phyloP scores from a whole-genome alignment of 2,113 vertebrate genomes.

The Aphelocoma coerulescens region DNA sequence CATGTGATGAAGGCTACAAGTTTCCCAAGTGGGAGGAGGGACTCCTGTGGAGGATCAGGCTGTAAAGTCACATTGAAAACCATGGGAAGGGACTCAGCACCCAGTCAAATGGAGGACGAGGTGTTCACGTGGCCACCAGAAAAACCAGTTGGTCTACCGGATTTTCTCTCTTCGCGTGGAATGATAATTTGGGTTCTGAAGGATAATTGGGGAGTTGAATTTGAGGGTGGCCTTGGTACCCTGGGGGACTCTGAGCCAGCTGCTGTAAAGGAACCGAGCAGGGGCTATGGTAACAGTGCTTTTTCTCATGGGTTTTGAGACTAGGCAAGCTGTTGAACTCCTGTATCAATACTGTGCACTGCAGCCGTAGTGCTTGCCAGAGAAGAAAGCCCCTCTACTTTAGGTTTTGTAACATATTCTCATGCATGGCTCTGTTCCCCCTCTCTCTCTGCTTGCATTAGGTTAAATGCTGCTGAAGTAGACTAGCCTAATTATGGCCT shows the following conservation, averaged over 20 bases:
- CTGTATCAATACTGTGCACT: fast-evolving
- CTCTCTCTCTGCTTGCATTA: slow-evolving; percentile 2
- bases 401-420: not conserved
- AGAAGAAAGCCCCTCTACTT: not conserved
- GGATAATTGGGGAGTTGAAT: not conserved
- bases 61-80: not conserved
- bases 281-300: not conserved
- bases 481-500: slow-evolving; percentile 41
- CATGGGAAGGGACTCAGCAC: not conserved
- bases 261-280: fast-evolving
- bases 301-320: not conserved
- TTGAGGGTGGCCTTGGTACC: not conserved
- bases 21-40: not conserved
- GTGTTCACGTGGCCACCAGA: not conserved
- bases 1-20: not conserved
- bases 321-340: not conserved
- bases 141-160: slow-evolving; percentile 3
- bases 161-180: not conserved
- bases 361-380: fast-evolving
- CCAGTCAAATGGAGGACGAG: not conserved
- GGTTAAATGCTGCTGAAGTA: not conserved
- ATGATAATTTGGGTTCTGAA: not conserved
- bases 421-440: not conserved
- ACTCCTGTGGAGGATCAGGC: not conserved
- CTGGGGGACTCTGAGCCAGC: not conserved